These are phyloP conservation scores for Adoxophyes honmai DNA, from an alignment of 1,140 invertebrate genomes.

Conservation along the genomic window DNA sequence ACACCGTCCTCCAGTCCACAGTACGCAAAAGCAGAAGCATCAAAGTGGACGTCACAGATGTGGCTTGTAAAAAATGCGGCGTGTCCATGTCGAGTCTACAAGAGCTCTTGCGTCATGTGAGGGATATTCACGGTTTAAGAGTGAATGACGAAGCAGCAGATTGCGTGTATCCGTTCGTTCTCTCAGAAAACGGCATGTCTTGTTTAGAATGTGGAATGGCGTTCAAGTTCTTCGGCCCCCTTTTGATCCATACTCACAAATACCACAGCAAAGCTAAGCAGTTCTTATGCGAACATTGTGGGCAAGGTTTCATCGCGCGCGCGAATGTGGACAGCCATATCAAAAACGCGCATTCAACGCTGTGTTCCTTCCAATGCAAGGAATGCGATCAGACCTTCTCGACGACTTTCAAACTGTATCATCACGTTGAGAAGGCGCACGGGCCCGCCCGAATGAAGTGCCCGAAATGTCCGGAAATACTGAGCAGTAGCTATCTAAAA, in stretches of 20 bases:
- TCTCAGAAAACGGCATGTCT: slow-evolving; percentile 23
- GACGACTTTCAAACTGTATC: not conserved
- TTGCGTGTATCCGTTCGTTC: slow-evolving; percentile 22
- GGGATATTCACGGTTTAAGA: slow-evolving; percentile 19
- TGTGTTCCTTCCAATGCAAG: slow-evolving; percentile 18
- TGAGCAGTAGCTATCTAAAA: slow-evolving; percentile 37
- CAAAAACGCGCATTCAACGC: slow-evolving; percentile 18
- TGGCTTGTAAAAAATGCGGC: slow-evolving; percentile 25
- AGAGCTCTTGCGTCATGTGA: slow-evolving; percentile 22
- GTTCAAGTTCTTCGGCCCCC: slow-evolving; percentile 24
- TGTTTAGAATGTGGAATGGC: slow-evolving; percentile 28
- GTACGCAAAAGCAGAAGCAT: slow-evolving; percentile 13
- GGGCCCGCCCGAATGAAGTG: slow-evolving; percentile 24
- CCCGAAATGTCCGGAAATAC: slow-evolving; percentile 37
- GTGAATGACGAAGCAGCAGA: slow-evolving; percentile 19
- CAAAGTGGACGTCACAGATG: slow-evolving; percentile 29
- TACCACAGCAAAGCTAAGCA: slow-evolving; percentile 23
- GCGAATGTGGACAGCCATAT: slow-evolving; percentile 24
- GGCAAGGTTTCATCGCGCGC: slow-evolving; percentile 23
- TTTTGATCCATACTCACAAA: slow-evolving; percentile 27
- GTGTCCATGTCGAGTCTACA: slow-evolving; percentile 20
- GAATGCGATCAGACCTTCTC: slow-evolving; percentile 19
- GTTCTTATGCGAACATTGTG: slow-evolving; percentile 32
- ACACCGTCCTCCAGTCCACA: slow-evolving; percentile 16
- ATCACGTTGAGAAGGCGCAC: slow-evolving; percentile 17